Evolutionary conservation across 2,113 vertebrate species (phyloP), one percentile per base, ranked within the genome.

Genomic region (Laterallus jamaicensis): DNA sequence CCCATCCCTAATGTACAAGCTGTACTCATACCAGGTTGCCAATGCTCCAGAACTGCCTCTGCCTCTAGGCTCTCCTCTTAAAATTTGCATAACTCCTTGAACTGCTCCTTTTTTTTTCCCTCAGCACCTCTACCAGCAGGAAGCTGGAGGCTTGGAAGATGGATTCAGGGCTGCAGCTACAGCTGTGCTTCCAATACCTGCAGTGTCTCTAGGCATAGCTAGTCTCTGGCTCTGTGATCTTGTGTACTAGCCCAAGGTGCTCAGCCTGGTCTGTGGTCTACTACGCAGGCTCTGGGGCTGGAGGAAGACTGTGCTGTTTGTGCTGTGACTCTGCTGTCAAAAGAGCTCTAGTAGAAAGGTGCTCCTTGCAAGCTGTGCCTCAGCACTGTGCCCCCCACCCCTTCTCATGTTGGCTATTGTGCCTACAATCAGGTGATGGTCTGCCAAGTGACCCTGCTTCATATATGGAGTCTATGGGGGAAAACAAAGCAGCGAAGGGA

Each of bases 311-410:
- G 13, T 0, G 0, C n/a, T n/a, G 15, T 26, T 77, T 18, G 25
- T 70, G 60, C 56, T 60, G 35, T 2, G 3, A 37, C 14, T 12
- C 59, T 73, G 32, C 50, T 79, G 32, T 35, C 47, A 19, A 17
- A 56, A 75, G 11, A 64, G n/a, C 47, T 54, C 31, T 70, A n/a
- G 29, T 42, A 58, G 56, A 49, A 78, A 44, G 26, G 17, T 1
- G 0, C 9, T 70, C 16, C 21, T 37, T 58, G 56, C 19, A 29
- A 50, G 15, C 47, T 58, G 50, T 64, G 28, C 55, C 73, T 20
- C 0, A 0, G 17, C 10, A 7, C 26, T 28, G 5, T 14, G 16
- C 28, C 62, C 26, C 67, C 26, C 6, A 1, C 28, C 1, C 25
- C 60, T 69, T 13, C 12, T 50, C 4, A 1, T 10, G 7, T 39